These are phyloP conservation scores for Caenorhabditis sp. DNA, from an alignment of 2,888 invertebrate species.

Conservation along the genomic window DNA sequence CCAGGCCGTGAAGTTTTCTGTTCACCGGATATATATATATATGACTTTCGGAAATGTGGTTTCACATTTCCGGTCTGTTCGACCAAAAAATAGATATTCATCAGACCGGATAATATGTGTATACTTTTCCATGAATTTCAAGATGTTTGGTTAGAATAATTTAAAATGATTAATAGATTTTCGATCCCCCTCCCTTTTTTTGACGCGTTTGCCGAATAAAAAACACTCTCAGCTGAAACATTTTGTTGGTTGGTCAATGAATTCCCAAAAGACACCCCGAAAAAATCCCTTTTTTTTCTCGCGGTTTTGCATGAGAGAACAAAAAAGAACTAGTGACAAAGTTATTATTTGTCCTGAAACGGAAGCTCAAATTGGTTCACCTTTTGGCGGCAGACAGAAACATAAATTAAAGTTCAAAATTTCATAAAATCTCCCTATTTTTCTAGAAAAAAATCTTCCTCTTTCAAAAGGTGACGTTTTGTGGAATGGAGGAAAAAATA, in stretches of 20 bases:
- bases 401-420: no score
- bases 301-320: background rate
- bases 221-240: constrained; percentile 1
- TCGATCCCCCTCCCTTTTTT: background rate
- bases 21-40: background rate
- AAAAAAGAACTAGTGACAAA: no score
- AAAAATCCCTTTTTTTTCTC: background rate
- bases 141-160: background rate
- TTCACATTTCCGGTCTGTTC: no score
- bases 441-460: background rate
- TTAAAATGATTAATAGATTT: background rate
- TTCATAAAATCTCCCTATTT: no score
- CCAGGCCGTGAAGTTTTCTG: background rate
- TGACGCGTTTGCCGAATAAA: background rate
- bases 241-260: background rate
- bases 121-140: background rate
- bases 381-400: no score
- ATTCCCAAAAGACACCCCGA: constrained; percentile 1
- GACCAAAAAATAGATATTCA: no score
- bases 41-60: background rate
- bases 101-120: no score
- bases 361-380: background rate
- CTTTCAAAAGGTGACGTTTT: background rate
- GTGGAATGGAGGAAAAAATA: background rate
- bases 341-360: background rate